These are phyloP conservation scores for Ophioninae sp. DNA, from an alignment of 2,888 invertebrate genomes.

Conservation along the genomic window DNA sequence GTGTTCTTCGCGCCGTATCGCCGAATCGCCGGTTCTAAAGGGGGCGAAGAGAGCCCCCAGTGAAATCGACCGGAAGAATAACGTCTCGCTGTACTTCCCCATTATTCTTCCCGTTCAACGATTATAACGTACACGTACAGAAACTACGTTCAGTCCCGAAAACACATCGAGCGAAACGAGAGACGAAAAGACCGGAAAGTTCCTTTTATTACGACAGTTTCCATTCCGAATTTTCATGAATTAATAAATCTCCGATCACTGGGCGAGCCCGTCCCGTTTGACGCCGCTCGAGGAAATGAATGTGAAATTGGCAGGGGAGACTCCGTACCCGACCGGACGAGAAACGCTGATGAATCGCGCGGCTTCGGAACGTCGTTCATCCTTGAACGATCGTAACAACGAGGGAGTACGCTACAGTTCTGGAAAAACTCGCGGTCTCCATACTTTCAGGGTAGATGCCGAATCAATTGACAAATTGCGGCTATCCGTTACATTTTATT, in stretches of 20 bases:
- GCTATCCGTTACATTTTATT: too few species aligned
- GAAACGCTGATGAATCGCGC: background rate
- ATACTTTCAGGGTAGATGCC: background rate
- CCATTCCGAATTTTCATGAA: background rate
- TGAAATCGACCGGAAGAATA: slow-evolving; percentile 60
- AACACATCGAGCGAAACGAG: slow-evolving; percentile 1
- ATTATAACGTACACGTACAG: background rate
- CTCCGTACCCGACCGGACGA: background rate
- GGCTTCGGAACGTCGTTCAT: background rate
- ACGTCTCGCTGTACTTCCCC: slow-evolving; percentile 12
- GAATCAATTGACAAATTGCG: too few species aligned
- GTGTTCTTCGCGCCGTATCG: slow-evolving; percentile 8
- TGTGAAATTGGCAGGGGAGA: background rate
- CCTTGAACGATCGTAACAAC: background rate
- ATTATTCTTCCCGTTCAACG: slow-evolving; percentile 7
- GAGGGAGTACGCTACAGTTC: background rate
- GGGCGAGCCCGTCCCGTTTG: background rate
- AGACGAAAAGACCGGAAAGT: slow-evolving; percentile 8
- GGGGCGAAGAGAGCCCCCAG: slow-evolving; percentile 12
- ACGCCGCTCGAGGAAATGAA: background rate
- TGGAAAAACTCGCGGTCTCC: background rate
- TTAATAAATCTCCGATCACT: background rate
- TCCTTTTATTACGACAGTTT: background rate
- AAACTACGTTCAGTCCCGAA: background rate
- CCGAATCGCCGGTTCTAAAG: slow-evolving; percentile 36